Percentiles rank a stretch among this genome's conserved stretches.
Conservation (phyloP, 35 echinoderm and acorn worm genomes). For the Ophiothrix spiculata region DNA sequence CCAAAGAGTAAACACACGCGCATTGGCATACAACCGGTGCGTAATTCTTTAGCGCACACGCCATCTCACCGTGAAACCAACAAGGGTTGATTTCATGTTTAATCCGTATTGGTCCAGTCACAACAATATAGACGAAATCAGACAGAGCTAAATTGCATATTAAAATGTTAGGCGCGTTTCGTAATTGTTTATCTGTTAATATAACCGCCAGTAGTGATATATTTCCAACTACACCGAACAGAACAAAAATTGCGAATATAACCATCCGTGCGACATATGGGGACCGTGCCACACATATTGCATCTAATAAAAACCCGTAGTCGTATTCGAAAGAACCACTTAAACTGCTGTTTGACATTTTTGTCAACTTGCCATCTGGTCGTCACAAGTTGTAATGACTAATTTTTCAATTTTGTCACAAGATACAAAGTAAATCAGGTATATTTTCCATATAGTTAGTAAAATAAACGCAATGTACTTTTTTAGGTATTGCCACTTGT, state of each 20-base stretch:
- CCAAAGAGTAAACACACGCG: constrained; percentile 72
- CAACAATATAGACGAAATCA: constrained; percentile 65
- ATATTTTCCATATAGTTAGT: no score
- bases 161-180: constrained; percentile 69
- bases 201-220: constrained; percentile 51
- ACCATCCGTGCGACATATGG: background rate
- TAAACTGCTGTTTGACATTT: no score
- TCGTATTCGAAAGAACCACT: no score
- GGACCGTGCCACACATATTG: no score
- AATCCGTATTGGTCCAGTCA: constrained; percentile 63
- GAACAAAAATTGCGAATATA: constrained; percentile 29
- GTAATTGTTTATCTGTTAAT: constrained; percentile 35
- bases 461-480: no score
- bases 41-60: constrained; percentile 66
- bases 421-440: no score
- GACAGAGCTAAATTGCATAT: constrained; percentile 67
- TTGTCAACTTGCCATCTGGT: no score
- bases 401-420: no score
- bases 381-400: no score
- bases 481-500: no score
- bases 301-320: no score
- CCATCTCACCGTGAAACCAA: constrained; percentile 32
- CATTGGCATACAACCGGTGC: constrained; percentile 42
- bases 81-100: constrained; percentile 43
- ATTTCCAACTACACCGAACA: constrained; percentile 70